A percentile compares a stretch with the other conserved stretches of the same genome.
phyloP scores from a whole-genome alignment of 1,140 invertebrate genomes.

The Drosophila nasuta region DNA sequence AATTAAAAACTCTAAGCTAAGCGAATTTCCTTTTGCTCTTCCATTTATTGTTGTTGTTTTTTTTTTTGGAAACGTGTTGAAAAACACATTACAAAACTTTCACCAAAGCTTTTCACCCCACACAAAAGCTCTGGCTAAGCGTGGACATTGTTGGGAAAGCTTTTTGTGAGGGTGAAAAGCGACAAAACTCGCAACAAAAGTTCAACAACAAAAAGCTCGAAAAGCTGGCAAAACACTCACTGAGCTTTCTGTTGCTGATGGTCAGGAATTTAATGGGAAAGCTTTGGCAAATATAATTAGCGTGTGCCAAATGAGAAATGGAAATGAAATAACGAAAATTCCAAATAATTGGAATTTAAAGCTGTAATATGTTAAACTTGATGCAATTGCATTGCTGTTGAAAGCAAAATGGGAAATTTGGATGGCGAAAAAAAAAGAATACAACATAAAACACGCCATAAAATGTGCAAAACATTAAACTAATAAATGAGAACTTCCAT shows the following conservation, averaged over 20 bases:
- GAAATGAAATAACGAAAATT: constrained; percentile 1
- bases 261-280: constrained; percentile 44
- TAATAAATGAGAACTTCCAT: no score
- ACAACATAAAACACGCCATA: neutral
- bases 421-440: neutral
- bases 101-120: neutral
- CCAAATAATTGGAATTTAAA: neutral
- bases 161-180: neutral
- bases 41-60: no score
- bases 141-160: neutral
- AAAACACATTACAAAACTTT: constrained; percentile 14
- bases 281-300: constrained; percentile 9
- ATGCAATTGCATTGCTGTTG: neutral
- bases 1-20: constrained; percentile 2
- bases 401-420: neutral
- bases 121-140: neutral
- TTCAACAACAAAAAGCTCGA: neutral
- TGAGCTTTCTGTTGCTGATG: constrained; percentile 34
- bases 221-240: constrained; percentile 25
- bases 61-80: neutral
- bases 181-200: neutral
- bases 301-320: neutral
- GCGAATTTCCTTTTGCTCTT: neutral
- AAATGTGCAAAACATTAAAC: no score
- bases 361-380: neutral